Base-by-base conservation (phyloP, 1,140 invertebrate genomes). In the Maconellicoccus hirsutus region DNA sequence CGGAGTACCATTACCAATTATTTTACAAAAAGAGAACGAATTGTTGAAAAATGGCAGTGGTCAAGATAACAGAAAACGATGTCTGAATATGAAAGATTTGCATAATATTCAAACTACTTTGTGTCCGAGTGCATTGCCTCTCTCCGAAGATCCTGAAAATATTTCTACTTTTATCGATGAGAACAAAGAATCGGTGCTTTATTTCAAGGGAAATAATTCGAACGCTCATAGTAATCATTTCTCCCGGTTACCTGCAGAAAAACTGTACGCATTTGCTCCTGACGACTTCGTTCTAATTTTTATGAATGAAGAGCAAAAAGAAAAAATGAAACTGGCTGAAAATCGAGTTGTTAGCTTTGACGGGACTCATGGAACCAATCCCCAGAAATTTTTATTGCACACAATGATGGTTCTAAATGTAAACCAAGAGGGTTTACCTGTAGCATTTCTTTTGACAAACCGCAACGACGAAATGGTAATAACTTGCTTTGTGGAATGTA, bases 401-500 rank as follows among this genome's bases (percentile, higher is more conserved):
- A 52, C 70, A 42, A n/a, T 70, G 29, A 23, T 39, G n/a, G 38
- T 70, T 22, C 21, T 14, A 10, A 33, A 70, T 70, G 1, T 70
- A 19, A 39, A 70, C 29, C 38, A 1, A 14, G 70, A 70, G 39
- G 26, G 27, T 21, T 39, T 39, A 21, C 70, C 70, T 22, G 70
- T 70, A 8, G 29, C 21, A 1, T 70, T 70, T 21, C 39, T 70
- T 21, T 16, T 70, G 16, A 70, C 70, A 16, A 70, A 70, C 23
- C 29, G 70, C 3, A 70, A 33, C 1, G 29, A 70, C 10, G 29
- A 70, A 42, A 22, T 21, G 7, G 38, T 70, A 2, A 70, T 70
- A 0, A 25, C 19, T 33, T 21, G 25, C 38, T 22, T 70, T 22
- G 10, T 70, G 25, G 33, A 70, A 39, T 38, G 38, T n/a, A 33